Conservation (phyloP, 2,888 invertebrate species). For the Pediacus dermestoides region DNA sequence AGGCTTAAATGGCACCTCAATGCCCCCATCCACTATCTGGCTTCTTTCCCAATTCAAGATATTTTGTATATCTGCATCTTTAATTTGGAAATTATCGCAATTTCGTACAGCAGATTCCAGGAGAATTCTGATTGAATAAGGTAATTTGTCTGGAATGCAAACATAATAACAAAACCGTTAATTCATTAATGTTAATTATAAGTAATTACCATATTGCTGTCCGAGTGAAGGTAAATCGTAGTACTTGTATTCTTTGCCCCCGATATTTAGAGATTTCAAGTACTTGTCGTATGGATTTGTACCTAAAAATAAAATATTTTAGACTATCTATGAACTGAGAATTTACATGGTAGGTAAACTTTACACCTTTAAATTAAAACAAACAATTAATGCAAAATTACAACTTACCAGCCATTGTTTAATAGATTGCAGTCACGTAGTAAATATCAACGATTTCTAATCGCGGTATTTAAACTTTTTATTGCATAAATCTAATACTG, state of each 20-base stretch:
- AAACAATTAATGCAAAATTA: conserved; percentile 4
- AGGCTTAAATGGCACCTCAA: conserved; percentile 95
- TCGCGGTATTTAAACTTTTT: too few species aligned
- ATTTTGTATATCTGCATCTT: conserved; percentile 78
- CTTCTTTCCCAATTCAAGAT: conserved; percentile 85
- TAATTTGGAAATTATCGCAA: conserved; percentile 93
- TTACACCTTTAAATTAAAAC: too few species aligned
- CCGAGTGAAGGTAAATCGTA: conserved; percentile 75
- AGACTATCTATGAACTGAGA: not conserved
- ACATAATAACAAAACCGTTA: conserved; percentile 11
- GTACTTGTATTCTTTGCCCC: conserved; percentile 68
- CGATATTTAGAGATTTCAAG: conserved; percentile 58
- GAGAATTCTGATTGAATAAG: conserved; percentile 87
- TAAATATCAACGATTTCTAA: too few species aligned
- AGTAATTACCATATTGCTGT: conserved; percentile 68
- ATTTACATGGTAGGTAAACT: conserved; percentile 3
- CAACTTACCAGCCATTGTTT: conserved; percentile 34
- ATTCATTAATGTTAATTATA: conserved; percentile 9
- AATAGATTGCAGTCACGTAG: conserved; percentile 32
- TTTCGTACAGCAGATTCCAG: conserved; percentile 94
- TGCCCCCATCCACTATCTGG: conserved; percentile 64
- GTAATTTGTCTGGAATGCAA: conserved; percentile 67
- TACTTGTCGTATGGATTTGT: conserved; percentile 63
- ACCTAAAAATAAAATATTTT: conserved; percentile 41
- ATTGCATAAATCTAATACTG: too few species aligned